Evolutionary conservation across 2,113 vertebrate species (phyloP).

Genomic region (Axis porcinus): DNA sequence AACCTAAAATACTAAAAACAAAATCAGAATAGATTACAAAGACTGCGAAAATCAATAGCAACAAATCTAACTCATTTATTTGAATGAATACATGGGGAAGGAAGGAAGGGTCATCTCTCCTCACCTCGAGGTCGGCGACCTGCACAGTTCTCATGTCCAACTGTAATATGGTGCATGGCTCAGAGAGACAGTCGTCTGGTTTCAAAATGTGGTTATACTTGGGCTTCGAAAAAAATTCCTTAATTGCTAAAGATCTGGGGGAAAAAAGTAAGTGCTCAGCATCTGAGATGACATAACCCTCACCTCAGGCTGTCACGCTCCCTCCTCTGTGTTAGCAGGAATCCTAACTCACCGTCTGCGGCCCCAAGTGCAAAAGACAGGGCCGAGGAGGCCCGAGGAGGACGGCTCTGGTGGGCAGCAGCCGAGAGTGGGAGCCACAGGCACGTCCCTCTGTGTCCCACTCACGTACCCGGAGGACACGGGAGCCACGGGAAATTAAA

Average conservation of each 20-base stretch:
- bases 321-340: background rate
- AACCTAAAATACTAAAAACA: background rate
- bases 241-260: constrained; percentile 82
- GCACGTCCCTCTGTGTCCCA: background rate
- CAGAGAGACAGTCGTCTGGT: constrained; percentile 81
- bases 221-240: constrained; percentile 87
- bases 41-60: background rate
- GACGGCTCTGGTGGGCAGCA: background rate
- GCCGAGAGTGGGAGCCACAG: background rate
- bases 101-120: background rate
- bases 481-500: background rate
- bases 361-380: background rate
- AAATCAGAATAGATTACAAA: constrained; percentile 1
- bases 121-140: constrained; percentile 84
- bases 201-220: constrained; percentile 85
- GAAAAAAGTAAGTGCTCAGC: background rate
- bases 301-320: background rate
- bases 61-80: too few species aligned
- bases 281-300: background rate
- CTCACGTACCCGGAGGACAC: rapidly evolving
- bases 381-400: background rate
- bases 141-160: constrained; percentile 85
- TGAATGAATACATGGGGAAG: rapidly evolving
- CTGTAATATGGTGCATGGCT: constrained; percentile 77
- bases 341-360: rapidly evolving